Percentiles rank a stretch among this genome's conserved stretches.
Conservation (phyloP, 2,113 vertebrate species). For the Pygathrix nemaeus region DNA sequence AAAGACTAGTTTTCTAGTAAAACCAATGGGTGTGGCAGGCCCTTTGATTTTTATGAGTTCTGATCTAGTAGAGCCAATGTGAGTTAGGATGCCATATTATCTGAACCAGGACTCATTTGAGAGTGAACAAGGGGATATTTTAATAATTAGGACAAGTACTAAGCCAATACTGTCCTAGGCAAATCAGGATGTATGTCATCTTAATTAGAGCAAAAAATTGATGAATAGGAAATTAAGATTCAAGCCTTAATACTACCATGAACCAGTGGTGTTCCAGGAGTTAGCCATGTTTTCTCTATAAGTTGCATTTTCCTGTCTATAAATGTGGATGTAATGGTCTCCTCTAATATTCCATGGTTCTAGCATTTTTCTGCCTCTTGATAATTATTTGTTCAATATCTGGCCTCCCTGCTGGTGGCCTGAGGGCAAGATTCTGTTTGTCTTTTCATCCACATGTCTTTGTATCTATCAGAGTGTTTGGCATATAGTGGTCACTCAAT, state of each 20-base stretch:
- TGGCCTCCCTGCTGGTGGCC: background rate
- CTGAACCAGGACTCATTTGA: background rate
- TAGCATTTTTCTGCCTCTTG: background rate
- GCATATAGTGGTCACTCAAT: background rate
- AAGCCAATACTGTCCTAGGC: background rate
- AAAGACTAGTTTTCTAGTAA: background rate
- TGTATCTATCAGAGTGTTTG: background rate
- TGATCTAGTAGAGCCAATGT: rapidly evolving
- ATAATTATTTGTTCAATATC: background rate
- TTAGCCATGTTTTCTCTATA: background rate
- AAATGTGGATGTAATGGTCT: background rate
- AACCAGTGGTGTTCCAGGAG: background rate
- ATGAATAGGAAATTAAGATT: background rate
- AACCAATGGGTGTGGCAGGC: rapidly evolving
- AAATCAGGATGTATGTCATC: background rate
- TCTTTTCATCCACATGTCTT: background rate
- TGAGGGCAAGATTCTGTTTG: background rate
- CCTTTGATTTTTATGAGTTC: background rate
- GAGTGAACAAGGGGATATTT: background rate
- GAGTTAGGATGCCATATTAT: background rate
- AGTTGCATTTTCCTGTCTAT: background rate
- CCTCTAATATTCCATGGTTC: background rate
- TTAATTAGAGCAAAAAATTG: background rate
- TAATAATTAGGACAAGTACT: background rate
- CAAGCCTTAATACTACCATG: background rate